Conservation (phyloP, 2,888 invertebrate species). For the Leptinotarsa rubiginosa region DNA sequence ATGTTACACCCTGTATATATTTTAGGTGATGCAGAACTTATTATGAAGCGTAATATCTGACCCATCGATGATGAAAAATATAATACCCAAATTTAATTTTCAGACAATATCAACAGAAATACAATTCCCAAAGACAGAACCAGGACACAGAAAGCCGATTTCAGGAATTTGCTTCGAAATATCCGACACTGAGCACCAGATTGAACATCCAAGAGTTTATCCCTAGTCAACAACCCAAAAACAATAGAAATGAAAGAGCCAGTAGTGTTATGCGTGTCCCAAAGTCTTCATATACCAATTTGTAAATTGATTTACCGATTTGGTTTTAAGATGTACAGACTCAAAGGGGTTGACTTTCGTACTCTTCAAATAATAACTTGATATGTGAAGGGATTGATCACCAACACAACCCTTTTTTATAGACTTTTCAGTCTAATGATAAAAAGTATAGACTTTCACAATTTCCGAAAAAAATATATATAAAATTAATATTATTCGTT, state of each 20-base stretch:
- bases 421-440: no score
- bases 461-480: no score
- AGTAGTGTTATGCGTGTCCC: conserved; percentile 36
- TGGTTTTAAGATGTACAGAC: not conserved
- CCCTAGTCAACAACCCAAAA: conserved; percentile 47
- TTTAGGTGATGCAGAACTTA: no score
- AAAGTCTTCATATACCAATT: conserved; percentile 26
- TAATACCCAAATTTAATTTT: not conserved
- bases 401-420: not conserved
- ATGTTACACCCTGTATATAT: no score
- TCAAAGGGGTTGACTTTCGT: not conserved
- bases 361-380: not conserved
- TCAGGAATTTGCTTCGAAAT: conserved; percentile 42
- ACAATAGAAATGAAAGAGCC: conserved; percentile 45
- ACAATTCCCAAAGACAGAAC: not conserved
- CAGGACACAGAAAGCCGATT: conserved; percentile 10
- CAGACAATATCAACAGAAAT: not conserved
- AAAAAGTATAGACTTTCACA: no score
- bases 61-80: not conserved
- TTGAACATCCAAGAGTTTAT: conserved; percentile 49
- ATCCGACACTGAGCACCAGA: conserved; percentile 30
- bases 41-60: no score
- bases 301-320: conserved; percentile 9
- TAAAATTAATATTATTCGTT: no score
- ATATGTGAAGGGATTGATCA: not conserved